Conservation (phyloP, 2,888 invertebrate genomes). For the Matsumyia berberina region DNA sequence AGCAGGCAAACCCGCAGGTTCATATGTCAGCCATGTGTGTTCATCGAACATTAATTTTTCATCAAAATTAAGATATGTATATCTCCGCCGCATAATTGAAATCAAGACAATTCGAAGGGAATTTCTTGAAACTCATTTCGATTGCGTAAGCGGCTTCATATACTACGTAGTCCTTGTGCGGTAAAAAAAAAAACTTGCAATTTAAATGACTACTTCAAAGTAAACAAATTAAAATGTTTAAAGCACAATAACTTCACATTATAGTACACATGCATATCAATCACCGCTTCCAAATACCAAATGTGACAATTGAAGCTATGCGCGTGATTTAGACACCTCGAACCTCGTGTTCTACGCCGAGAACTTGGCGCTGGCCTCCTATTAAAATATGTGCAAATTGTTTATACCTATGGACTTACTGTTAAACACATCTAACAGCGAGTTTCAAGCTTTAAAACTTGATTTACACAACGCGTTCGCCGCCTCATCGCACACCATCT, state of each 20-base stretch:
- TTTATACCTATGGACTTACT: slow-evolving; percentile 18
- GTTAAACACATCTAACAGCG: neutral
- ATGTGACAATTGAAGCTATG: slow-evolving; percentile 17
- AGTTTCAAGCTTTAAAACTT: slow-evolving; percentile 16
- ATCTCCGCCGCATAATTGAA: slow-evolving; percentile 24
- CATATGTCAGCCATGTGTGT: neutral
- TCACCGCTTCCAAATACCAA: slow-evolving; percentile 1
- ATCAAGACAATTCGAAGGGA: neutral
- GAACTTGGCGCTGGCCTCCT: neutral
- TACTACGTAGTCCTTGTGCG: too few species aligned
- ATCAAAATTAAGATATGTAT: slow-evolving; percentile 30
- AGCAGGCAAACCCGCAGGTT: neutral
- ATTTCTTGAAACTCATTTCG: slow-evolving; percentile 8
- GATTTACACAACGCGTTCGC: neutral
- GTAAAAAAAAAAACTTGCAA: neutral
- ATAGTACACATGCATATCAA: too few species aligned
- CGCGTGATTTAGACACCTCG: slow-evolving; percentile 14
- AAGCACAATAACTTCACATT: neutral
- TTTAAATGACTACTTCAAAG: neutral
- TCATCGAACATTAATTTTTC: slow-evolving; percentile 26
- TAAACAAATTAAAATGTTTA: neutral
- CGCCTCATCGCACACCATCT: neutral
- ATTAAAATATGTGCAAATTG: slow-evolving; percentile 2
- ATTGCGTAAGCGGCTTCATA: neutral
- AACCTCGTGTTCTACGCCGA: slow-evolving; percentile 8